These are phyloP conservation scores for Tenthredo livida DNA, from an alignment of 2,888 invertebrate genomes.

Conservation along the genomic window DNA sequence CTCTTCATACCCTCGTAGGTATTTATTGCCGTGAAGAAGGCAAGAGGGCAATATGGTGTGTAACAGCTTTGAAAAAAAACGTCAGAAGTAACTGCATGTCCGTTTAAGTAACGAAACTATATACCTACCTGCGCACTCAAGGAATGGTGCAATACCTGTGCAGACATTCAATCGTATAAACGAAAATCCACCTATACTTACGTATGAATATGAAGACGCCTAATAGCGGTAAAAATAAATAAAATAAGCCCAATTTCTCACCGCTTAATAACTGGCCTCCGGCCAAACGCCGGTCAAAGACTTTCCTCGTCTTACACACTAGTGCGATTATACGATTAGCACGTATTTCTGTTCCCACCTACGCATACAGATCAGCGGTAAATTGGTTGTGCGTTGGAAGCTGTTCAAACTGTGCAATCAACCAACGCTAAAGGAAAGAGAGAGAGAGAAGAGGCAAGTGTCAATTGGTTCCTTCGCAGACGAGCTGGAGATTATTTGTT, in stretches of 20 bases:
- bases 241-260: conserved; percentile 1
- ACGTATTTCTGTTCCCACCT: conserved; percentile 30
- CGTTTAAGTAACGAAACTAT: background rate
- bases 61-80: background rate
- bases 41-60: background rate
- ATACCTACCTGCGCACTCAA: too few species aligned
- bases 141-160: background rate
- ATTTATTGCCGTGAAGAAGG: background rate
- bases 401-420: conserved; percentile 20
- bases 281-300: conserved; percentile 34
- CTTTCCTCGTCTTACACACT: background rate
- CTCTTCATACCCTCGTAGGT: background rate
- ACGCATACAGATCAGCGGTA: conserved; percentile 1
- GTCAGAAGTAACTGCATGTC: background rate
- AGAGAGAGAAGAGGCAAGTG: background rate
- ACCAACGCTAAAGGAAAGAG: background rate
- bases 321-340: conserved; percentile 38
- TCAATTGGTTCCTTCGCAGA: background rate
- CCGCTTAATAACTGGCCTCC: conserved; percentile 41
- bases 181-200: background rate
- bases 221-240: conserved; percentile 1
- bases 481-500: background rate
- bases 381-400: conserved; percentile 19
- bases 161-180: background rate
- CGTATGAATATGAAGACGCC: background rate